Conservation (phyloP, 2,113 vertebrate species). For the Anhinga rufa region DNA sequence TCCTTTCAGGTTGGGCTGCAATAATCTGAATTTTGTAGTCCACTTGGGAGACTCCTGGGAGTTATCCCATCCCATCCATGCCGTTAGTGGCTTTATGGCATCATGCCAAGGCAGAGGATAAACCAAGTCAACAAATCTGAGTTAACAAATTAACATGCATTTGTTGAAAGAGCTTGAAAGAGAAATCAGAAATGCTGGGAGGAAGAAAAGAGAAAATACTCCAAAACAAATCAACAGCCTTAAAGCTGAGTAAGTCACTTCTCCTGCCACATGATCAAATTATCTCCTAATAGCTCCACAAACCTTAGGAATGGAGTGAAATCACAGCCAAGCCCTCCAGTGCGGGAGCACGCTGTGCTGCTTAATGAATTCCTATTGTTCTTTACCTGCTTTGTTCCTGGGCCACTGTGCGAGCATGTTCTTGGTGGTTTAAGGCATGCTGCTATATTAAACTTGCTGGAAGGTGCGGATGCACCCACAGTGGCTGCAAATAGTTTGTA, state of each 20-base stretch:
- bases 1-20: background rate
- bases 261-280: background rate
- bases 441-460: background rate
- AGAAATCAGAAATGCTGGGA: background rate
- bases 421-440: background rate
- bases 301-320: background rate
- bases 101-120: background rate
- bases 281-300: background rate
- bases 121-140: background rate
- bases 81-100: background rate
- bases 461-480: background rate
- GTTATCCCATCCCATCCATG: background rate
- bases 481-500: background rate
- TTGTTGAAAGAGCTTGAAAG: background rate
- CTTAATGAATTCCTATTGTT: background rate
- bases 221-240: background rate
- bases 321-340: background rate
- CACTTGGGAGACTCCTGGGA: background rate
- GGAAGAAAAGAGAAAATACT: background rate
- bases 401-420: background rate
- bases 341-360: background rate
- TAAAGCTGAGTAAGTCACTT: background rate
- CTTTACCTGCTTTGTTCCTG: background rate
- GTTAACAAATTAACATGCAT: background rate
- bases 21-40: background rate